A percentile compares a stretch with the other conserved stretches of the same genome.
These are phyloP conservation scores for Chlorospingus semifuscus DNA, from an alignment of 2,797 vertebrate species.

Conservation along the genomic window DNA sequence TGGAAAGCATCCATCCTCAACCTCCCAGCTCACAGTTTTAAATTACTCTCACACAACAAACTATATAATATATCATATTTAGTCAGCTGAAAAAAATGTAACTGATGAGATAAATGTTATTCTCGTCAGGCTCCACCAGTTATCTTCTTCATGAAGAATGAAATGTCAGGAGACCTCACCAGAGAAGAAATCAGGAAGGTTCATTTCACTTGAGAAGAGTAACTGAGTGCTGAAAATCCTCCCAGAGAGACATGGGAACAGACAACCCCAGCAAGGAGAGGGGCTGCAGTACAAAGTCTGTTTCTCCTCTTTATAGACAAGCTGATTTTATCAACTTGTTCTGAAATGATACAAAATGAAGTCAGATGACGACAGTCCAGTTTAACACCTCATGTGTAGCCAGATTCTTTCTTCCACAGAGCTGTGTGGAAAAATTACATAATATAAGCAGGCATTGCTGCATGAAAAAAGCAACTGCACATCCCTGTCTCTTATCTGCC, in stretches of 20 bases:
- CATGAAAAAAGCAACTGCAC: neutral
- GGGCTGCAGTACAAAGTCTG: neutral
- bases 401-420: neutral
- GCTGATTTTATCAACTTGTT: neutral
- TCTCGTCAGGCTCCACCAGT: neutral
- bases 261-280: neutral
- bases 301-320: neutral
- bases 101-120: conserved; percentile 13
- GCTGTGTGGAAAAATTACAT: neutral
- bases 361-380: neutral
- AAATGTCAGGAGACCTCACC: neutral
- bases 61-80: neutral
- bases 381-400: neutral
- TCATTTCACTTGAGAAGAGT: neutral
- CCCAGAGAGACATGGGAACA: neutral
- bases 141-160: conserved; percentile 5
- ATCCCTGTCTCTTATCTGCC: neutral
- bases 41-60: conserved; percentile 23
- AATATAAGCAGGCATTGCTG: neutral
- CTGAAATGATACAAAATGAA: neutral
- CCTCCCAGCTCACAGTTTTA: neutral
- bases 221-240: neutral
- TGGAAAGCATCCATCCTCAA: neutral
- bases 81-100: conserved; percentile 15
- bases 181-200: neutral